Evolutionary conservation across 2,797 vertebrate genomes (phyloP).

Genomic region (Xerus rutilus): DNA sequence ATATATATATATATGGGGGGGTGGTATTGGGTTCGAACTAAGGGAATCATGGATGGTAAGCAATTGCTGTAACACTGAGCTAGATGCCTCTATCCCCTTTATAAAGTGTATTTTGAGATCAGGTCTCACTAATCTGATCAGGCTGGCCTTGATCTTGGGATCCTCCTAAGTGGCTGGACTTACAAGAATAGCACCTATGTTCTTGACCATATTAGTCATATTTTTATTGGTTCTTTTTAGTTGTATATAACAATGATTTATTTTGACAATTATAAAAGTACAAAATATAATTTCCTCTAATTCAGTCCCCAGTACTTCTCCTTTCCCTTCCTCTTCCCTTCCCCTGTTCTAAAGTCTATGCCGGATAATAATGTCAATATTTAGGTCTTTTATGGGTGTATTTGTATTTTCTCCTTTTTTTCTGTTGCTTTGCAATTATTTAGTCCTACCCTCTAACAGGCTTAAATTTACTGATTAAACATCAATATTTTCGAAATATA

Average conservation of each 20-base stretch:
- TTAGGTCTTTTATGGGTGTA: not conserved
- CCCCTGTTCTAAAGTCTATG: not conserved
- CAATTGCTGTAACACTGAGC: not conserved
- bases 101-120: not conserved
- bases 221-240: not conserved
- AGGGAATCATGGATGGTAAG: not conserved
- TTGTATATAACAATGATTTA: too few relatives aligned
- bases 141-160: not conserved
- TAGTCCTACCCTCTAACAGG: not conserved
- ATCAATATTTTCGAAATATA: not conserved
- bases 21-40: too few relatives aligned
- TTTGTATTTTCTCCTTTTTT: not conserved
- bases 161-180: not conserved
- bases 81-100: not conserved
- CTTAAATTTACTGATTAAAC: not conserved
- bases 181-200: not conserved
- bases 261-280: too few relatives aligned
- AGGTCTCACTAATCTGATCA: not conserved
- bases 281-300: too few relatives aligned
- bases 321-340: too few relatives aligned
- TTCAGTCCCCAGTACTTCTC: too few relatives aligned
- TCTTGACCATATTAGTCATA: not conserved
- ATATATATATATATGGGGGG: fast-evolving
- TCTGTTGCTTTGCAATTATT: not conserved
- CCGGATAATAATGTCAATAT: not conserved